These are phyloP conservation scores for Pangasius macronema DNA, from an alignment of 2,797 vertebrate species.

Conservation along the genomic window DNA sequence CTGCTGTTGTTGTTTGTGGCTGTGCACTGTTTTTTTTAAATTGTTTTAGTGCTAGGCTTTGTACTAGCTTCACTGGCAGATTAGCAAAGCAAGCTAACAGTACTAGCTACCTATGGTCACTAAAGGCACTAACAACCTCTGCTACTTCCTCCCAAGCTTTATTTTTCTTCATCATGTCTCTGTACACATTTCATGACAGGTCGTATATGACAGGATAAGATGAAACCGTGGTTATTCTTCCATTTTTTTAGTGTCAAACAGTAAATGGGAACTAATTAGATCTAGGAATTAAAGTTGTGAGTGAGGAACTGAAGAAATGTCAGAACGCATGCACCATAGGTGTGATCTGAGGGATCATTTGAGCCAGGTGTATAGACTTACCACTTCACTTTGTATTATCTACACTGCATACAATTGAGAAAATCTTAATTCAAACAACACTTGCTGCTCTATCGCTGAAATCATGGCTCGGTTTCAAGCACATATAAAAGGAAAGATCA, in stretches of 20 bases:
- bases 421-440: background rate
- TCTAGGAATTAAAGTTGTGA: background rate
- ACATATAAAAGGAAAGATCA: background rate
- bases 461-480: background rate
- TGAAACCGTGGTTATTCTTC: background rate
- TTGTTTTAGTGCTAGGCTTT: background rate
- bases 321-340: background rate
- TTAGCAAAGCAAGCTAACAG: background rate
- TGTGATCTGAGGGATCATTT: background rate
- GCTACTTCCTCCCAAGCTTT: background rate
- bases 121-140: background rate
- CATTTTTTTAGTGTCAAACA: background rate
- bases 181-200: background rate
- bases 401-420: background rate
- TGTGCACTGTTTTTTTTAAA: background rate
- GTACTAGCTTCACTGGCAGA: background rate
- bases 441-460: background rate
- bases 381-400: background rate
- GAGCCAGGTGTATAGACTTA: background rate
- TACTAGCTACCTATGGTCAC: background rate
- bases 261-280: background rate
- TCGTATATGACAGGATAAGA: background rate
- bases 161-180: background rate
- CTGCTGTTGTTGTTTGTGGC: background rate
- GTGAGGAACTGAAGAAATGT: background rate